Base-by-base conservation (phyloP, 2,888 invertebrate genomes). In the Linnaemya tessellans region DNA sequence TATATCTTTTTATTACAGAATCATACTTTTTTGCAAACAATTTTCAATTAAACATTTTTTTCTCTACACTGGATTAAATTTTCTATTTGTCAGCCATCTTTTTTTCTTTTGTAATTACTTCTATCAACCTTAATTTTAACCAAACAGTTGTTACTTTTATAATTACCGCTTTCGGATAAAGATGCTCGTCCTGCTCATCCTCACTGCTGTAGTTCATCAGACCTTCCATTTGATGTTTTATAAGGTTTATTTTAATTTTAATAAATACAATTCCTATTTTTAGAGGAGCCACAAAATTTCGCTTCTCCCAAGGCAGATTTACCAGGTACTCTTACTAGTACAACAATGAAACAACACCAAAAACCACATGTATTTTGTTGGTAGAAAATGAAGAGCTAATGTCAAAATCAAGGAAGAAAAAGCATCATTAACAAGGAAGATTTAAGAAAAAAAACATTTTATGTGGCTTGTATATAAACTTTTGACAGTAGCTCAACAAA, bases 121-220 rank as follows among this genome's bases (percentile, higher is more conserved):
- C 82, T 71, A 78, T 22, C 49, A 41, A 22, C 25, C 15, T 54
- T 13, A 30, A 65, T 9, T 22, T 7, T 35, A 8, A 38, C 35
- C 11, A 75, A 10, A 46, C 46, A 67, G 0, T 11, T 41, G 41
- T n/a, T 58, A 71, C 43, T 67, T 77, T 30, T 54, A 84, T 91
- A 92, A 89, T 92, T 91, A 92, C 91, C 91, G 88, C 88, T 87
- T 93, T 93, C 62, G 89, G 87, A 79, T 88, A 87, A 43, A 87
- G 88, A 11, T 87, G 84, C 56, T 91, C 92, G 54, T 95, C 95
- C 89, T 94, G 94, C 86, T 96, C 96, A 89, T 96, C 96, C 89
- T 96, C 97, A 92, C 96, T 97, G 87, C 95, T 96, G 91, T 97
- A 97, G 90, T 95, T 96, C 85, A 95, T 94, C 84, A 97, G 93